Base-by-base conservation (phyloP, 2,113 vertebrate species). In the Gasterosteus aculeatus region DNA sequence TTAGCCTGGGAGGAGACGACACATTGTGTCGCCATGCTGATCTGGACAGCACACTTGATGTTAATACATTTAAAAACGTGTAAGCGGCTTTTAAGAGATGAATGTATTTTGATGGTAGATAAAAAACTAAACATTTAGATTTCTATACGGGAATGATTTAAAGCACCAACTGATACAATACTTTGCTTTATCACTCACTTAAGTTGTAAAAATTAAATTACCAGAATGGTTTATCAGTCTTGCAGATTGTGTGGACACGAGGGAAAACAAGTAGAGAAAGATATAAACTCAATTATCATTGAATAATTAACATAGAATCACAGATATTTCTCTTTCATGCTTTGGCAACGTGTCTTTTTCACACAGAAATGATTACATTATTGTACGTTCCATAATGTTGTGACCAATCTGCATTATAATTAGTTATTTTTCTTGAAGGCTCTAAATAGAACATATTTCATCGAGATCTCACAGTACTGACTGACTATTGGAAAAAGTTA, bases 1-100 rank as follows among this genome's bases (percentile, higher is more conserved):
- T 81, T 49, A 57, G 47, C 61, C 53, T 39, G 10, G 26, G 59
- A 66, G 41, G 41, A 14, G 26, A 69, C 14, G 69, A 44, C 54
- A 78, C 56, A 71, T 78, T 62, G 62, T 70, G 54, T 66, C 66
- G 51, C 38, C 57, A 56, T 66, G 49, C 72, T 42, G 63, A 71
- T 71, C 53, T 26, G 7, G 12, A 29, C 15, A 47, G 5, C 46
- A 22, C 0, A 2, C 3, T 15, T 42, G 7, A 22, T 63, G 68
- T 47, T 64, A 72, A 67, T 57, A 33, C 11, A 63, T 63, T 49
- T 31, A 16, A 41, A 22, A 9, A 66, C 31, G 53, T 64, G 58
- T 74, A 51, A 56, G 46, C 68, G 54, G 61, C 38, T 76, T 65
- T 72, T 22, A 46, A 9, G 6, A 22, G 46, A 71, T 33, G 1